Evolutionary conservation across 2,797 vertebrate genomes (phyloP), one percentile per base, ranked within the genome.

Genomic region (Coregonus sp.): DNA sequence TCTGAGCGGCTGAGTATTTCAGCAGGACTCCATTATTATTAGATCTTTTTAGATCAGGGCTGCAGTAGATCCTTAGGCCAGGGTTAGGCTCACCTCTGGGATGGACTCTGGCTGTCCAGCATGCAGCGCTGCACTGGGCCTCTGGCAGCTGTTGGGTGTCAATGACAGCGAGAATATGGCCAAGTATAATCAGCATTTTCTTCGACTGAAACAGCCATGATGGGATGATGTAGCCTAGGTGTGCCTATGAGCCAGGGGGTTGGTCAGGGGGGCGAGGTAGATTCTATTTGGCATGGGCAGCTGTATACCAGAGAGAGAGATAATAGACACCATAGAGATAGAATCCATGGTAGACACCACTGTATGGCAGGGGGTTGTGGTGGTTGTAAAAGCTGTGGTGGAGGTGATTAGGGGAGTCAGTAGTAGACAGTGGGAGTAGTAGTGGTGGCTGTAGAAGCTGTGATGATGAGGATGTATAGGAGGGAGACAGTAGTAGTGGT

Each of bases 41-140:
- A 87, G 74, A 85, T 86, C 78, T 81, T 80, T 76, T 88, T 83
- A 86, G 75, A 86, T 86, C 79, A 84, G 80, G 63, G 35, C 82
- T 68, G 69, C 75, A 4, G 20, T 12, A 82, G 75, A 76, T 77
- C 50, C 72, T 86, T 75, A 81, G 67, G 71, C 77, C 85, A n/a
- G 15, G n/a, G 56, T 59, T 59, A 79, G 67, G 77, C 73, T 80
- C 77, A 25, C 37, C 83, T 79, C 54, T 50, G 56, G 70, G 70
- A 70, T 69, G 40, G 54, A 73, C 35, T 80, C 29, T 73, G 68
- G 52, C 72, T 81, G 31, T 73, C 20, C 59, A 79, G 73, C 67
- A 77, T 70, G 66, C 80, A 75, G 70, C 75, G 77, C 76, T 80
- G 16, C 78, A 50, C 75, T 75, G 82, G 51, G 80, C 66, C 66